Evolutionary conservation across 2,888 invertebrate genomes (phyloP).

Genomic region (Dryobotodes eremita): DNA sequence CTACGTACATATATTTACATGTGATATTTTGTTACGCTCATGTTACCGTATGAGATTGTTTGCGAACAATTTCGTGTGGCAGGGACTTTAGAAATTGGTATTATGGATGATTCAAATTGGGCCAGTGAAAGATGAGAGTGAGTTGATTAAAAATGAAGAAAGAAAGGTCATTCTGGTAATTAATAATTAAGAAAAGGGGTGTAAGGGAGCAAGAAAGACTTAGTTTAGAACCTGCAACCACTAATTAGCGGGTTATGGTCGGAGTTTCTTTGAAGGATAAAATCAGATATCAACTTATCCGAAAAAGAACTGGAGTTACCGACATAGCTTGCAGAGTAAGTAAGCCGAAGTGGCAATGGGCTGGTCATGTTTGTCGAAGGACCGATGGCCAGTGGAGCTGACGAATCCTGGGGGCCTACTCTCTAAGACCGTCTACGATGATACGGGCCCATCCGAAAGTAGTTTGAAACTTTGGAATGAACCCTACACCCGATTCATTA

Average conservation of each 20-base stretch:
- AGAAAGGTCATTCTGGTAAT: background rate
- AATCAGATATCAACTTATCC: background rate
- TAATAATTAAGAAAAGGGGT: background rate
- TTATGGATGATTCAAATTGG: conserved; percentile 1
- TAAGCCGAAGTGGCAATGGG: background rate
- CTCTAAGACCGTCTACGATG: no score
- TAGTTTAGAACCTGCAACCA: background rate
- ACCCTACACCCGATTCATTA: no score
- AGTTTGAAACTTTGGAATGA: no score
- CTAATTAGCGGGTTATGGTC: background rate
- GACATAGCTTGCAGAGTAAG: background rate
- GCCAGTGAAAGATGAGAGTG: no score
- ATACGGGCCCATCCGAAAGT: no score
- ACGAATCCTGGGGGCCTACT: no score
- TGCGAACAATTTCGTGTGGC: conserved; percentile 30
- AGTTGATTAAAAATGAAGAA: background rate
- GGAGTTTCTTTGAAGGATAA: background rate
- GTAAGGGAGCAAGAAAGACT: background rate
- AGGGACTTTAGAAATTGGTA: conserved; percentile 16
- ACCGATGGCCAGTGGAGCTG: background rate
- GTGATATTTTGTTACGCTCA: conserved; percentile 20
- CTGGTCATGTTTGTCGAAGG: background rate
- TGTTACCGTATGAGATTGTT: conserved; percentile 21
- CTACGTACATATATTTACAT: conserved; percentile 40
- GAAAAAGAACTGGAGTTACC: background rate